Conservation (phyloP, 1,140 invertebrate genomes). For the Eurosta solidaginis region DNA sequence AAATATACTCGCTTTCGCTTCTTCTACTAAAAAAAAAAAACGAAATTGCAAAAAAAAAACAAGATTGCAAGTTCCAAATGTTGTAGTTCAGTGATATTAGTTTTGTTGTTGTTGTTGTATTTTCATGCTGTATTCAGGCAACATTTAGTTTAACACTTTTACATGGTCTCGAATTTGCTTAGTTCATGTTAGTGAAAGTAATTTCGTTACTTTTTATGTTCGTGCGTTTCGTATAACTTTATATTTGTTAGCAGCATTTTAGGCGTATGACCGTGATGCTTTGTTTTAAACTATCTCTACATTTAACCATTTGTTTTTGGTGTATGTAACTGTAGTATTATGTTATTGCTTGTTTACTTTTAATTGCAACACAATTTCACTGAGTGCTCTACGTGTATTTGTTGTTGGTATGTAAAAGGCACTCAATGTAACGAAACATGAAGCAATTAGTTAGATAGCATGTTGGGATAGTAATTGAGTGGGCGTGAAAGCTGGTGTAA, state of each 20-base stretch:
- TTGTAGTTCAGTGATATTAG: not conserved
- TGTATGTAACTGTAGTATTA: not conserved
- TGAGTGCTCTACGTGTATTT: not conserved
- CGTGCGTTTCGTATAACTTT: not conserved
- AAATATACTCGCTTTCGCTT: not conserved
- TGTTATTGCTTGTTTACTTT: not conserved
- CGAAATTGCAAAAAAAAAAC: too few relatives aligned
- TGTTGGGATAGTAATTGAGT: not conserved
- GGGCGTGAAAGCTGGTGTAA: not conserved
- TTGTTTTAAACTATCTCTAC: too few relatives aligned
- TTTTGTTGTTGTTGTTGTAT: not conserved
- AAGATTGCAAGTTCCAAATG: not conserved
- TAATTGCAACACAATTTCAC: conserved; percentile 16
- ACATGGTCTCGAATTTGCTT: not conserved
- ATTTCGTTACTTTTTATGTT: conserved; percentile 17
- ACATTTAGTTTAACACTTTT: conserved; percentile 24
- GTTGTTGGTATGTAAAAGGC: not conserved
- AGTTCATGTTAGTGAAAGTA: conserved; percentile 2
- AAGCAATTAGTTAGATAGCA: not conserved
- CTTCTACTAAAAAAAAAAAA: too few relatives aligned
- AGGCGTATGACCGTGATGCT: not conserved
- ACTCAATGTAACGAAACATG: not conserved
- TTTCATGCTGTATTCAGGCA: conserved; percentile 16
- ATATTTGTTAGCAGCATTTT: not conserved
- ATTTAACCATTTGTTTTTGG: not conserved